A percentile compares a stretch with the other conserved stretches of the same genome.
Evolutionary conservation across 2,797 vertebrate species (phyloP).

Genomic region (Leucoraja ocellata): DNA sequence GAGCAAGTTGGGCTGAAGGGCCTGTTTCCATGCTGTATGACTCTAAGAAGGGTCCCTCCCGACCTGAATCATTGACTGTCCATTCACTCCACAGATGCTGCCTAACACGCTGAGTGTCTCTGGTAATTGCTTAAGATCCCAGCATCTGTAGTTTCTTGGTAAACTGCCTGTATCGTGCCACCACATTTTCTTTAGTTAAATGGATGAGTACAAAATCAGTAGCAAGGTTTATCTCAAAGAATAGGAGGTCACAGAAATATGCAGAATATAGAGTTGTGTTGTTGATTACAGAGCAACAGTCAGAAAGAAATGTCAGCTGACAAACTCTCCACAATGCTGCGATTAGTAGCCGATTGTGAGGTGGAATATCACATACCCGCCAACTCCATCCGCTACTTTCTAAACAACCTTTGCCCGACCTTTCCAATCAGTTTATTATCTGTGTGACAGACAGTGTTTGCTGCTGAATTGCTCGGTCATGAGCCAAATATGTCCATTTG

Average conservation of each 20-base stretch:
- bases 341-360: not conserved
- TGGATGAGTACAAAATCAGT: too few relatives aligned
- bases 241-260: not conserved
- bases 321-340: not conserved
- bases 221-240: too few relatives aligned
- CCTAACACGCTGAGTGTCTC: too few relatives aligned
- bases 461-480: slow-evolving; percentile 16
- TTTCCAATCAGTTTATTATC: not conserved
- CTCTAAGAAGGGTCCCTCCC: too few relatives aligned
- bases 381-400: not conserved
- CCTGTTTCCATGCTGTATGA: too few relatives aligned
- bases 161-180: too few relatives aligned
- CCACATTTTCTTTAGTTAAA: too few relatives aligned
- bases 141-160: too few relatives aligned
- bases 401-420: not conserved
- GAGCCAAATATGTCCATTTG: not conserved
- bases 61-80: too few relatives aligned
- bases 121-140: too few relatives aligned
- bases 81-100: too few relatives aligned
- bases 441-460: slow-evolving; percentile 1
- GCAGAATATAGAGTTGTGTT: not conserved
- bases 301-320: not conserved
- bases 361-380: not conserved
- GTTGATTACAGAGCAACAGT: not conserved
- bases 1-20: too few relatives aligned